Percentiles rank a stretch among this genome's conserved stretches.
These are phyloP conservation scores for Galendromus occidentalis DNA, from an alignment of 1,140 invertebrate species.

Conservation along the genomic window DNA sequence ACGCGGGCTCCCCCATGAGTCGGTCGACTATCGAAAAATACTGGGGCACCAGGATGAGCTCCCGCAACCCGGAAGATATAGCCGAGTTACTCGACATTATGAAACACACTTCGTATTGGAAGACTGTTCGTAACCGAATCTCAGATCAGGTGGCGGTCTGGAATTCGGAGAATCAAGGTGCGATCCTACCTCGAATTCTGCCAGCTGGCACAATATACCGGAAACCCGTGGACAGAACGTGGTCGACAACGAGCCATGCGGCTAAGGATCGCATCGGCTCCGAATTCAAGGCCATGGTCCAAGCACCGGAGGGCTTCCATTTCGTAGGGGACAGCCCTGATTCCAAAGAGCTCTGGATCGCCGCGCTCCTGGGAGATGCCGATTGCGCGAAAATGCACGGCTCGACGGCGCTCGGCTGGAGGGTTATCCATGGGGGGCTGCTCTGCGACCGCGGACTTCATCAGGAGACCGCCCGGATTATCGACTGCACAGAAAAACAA, in stretches of 20 bases:
- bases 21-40: not conserved
- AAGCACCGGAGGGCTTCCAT: slow-evolving; percentile 64
- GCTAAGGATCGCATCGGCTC: slow-evolving; percentile 71
- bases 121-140: not conserved
- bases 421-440: slow-evolving; percentile 73
- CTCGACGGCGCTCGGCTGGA: slow-evolving; percentile 84
- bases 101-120: not conserved
- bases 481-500: slow-evolving; percentile 70
- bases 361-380: slow-evolving; percentile 76
- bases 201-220: slow-evolving; percentile 74
- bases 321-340: slow-evolving; percentile 98
- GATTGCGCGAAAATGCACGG: slow-evolving; percentile 39
- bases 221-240: slow-evolving; percentile 84
- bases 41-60: not conserved
- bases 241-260: slow-evolving; percentile 96
- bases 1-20: not conserved
- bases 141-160: not conserved
- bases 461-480: slow-evolving; percentile 69
- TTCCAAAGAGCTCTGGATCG: slow-evolving; percentile 97
- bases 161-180: slow-evolving; percentile 36
- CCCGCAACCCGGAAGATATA: not conserved
- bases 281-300: slow-evolving; percentile 80
- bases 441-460: slow-evolving; percentile 77
- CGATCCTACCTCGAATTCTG: slow-evolving; percentile 58
- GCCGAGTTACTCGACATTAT: not conserved